Conservation (phyloP, 2,797 vertebrate genomes). For the Acanthis flammea region DNA sequence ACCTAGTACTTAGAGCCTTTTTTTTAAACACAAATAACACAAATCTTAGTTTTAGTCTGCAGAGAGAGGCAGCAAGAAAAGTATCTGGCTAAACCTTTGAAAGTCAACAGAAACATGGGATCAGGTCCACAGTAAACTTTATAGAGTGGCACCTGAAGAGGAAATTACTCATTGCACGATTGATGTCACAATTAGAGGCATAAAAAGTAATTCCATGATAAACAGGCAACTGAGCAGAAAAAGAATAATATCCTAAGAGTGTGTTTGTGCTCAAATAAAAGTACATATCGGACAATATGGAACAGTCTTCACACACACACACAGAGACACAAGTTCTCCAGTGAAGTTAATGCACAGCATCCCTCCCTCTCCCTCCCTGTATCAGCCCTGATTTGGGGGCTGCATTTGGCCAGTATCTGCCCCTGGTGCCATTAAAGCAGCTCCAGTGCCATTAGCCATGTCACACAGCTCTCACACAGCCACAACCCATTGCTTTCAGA, state of each 20-base stretch:
- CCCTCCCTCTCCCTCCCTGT: accelerated
- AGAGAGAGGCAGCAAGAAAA: neutral
- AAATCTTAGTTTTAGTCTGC: neutral
- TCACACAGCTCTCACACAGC: neutral
- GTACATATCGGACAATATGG: accelerated
- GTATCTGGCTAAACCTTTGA: slow-evolving; percentile 1
- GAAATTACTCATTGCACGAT: slow-evolving; percentile 49
- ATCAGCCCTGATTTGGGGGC: neutral
- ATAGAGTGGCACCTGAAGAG: slow-evolving; percentile 35
- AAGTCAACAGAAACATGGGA: slow-evolving; percentile 51
- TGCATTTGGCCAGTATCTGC: neutral
- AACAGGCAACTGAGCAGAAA: neutral
- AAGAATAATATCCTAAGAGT: neutral
- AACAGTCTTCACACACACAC: neutral
- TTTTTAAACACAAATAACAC: neutral
- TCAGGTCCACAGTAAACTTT: slow-evolving; percentile 45
- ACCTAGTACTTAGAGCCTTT: neutral
- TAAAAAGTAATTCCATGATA: slow-evolving; percentile 47
- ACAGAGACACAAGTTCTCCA: neutral
- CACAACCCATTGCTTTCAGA: neutral
- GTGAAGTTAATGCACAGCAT: neutral
- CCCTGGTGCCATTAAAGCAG: neutral
- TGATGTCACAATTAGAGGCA: slow-evolving; percentile 52
- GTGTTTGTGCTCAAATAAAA: neutral
- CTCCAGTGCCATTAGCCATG: neutral